phyloP scores from a whole-genome alignment of 2,888 invertebrate genomes.

The Lithophane socia region DNA sequence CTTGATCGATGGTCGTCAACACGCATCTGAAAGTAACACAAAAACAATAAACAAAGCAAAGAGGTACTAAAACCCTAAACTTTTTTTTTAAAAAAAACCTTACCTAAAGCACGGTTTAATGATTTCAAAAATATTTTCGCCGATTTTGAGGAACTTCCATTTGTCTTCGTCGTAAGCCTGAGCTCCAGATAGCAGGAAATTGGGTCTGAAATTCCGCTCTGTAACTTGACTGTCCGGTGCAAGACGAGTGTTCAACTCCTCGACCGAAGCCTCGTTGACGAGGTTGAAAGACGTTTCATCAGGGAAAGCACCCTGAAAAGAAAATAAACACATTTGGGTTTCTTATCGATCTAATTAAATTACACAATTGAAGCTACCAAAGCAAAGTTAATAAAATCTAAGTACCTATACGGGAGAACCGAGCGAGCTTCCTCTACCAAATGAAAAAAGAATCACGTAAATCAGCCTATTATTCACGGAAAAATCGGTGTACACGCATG shows the following conservation, averaged over 20 bases:
- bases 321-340: background rate
- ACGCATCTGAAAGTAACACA: slow-evolving; percentile 89
- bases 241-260: slow-evolving; percentile 92
- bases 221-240: slow-evolving; percentile 82
- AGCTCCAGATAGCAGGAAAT: slow-evolving; percentile 92
- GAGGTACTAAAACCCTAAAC: background rate
- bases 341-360: background rate
- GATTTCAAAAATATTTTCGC: slow-evolving; percentile 91
- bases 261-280: slow-evolving; percentile 92
- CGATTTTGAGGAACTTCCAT: slow-evolving; percentile 93
- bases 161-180: slow-evolving; percentile 92
- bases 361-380: no score
- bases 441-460: no score
- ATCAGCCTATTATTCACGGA: no score
- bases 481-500: no score
- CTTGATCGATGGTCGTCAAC: slow-evolving; percentile 93
- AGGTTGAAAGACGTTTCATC: slow-evolving; percentile 93
- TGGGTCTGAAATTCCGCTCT: slow-evolving; percentile 92
- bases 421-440: no score
- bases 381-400: no score
- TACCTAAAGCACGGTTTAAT: slow-evolving; percentile 92
- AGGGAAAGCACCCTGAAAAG: slow-evolving; percentile 91
- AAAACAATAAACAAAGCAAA: background rate
- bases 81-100: background rate
- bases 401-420: no score